Evolutionary conservation across 2,888 invertebrate species (phyloP), one percentile per base, ranked within the genome.

Genomic region (Sinotaia quadrata): DNA sequence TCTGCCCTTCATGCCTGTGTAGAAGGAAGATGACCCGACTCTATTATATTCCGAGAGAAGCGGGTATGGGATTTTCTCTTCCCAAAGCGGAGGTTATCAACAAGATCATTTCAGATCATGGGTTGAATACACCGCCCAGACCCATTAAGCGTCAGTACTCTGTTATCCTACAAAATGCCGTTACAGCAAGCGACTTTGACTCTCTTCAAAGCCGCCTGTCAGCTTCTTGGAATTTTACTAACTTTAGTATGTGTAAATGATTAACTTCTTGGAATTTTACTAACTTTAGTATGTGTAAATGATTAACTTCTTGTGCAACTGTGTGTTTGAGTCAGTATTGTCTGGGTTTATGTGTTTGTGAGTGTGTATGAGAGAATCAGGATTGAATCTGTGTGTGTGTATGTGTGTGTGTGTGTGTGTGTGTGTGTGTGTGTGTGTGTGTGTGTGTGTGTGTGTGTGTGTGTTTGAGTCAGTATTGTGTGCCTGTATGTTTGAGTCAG

Each of bases 1-100:
- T 36, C 7, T 2, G 15, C 24, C 36, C 34, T 56, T 31, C 31
- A 24, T 31, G 15, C 44, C 7, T 37, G 47, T 57, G 18, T 56
- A 69, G 69, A 3, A 27, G 31, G 4, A 47, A 34, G 29, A 56
- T 60, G 12, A 69, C 69, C 4, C 65, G 69, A 21, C 21, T 57
- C 15, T 69, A 54, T 63, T 54, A 58, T 44, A 52, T 41, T 21
- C 68, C 68, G 10, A n/a, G 2, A 1, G 21, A 44, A 44, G 2
- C n/a, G 12, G 21, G 4, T 12, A 7, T 0, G 4, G 24, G 3
- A 2, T 52, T 51, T 37, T 37, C 52, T 37, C 54, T 54, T 3
- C 63, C 63, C 29, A 10, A 29, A 15, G 21, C 24, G n/a, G 41
- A 34, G n/a, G 5, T 37, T 15, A 36, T 51, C 29, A 21, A 41